A percentile compares a stretch with the other conserved stretches of the same genome.
phyloP scores from a whole-genome alignment of 2,888 invertebrate species.

The Beris chalybata region DNA sequence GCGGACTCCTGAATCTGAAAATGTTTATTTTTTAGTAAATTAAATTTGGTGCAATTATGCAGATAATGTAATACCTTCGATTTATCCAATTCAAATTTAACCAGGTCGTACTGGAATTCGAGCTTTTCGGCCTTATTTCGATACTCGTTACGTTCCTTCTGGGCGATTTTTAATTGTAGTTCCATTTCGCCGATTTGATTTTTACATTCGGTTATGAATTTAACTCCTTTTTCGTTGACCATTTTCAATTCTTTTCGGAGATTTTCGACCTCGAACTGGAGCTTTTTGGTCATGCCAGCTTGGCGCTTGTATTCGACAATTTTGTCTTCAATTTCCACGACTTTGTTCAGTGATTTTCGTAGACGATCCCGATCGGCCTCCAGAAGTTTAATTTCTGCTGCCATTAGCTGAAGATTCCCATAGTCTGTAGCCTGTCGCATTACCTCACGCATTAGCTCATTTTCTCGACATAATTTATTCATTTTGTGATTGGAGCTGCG shows the following conservation, averaged over 20 bases:
- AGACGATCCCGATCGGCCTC: neutral
- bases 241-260: neutral
- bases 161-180: neutral
- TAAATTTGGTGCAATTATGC: no score
- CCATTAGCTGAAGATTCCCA: neutral
- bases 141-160: conserved; percentile 1
- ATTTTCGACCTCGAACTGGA: conserved; percentile 1
- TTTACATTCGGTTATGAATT: neutral
- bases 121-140: conserved; percentile 2
- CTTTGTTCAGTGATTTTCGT: neutral
- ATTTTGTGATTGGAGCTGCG: neutral
- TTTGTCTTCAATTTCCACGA: conserved; percentile 4
- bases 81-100: conserved; percentile 4
- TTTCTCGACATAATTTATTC: neutral
- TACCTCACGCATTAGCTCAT: conserved; percentile 1
- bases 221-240: neutral
- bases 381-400: conserved; percentile 5
- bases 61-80: neutral
- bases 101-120: neutral
- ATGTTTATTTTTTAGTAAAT: no score
- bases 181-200: neutral
- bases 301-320: neutral
- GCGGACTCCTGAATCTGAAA: no score
- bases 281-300: neutral
- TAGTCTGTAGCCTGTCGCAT: neutral